Conservation (phyloP, 2,113 vertebrate genomes). For the Dromas ardeola region DNA sequence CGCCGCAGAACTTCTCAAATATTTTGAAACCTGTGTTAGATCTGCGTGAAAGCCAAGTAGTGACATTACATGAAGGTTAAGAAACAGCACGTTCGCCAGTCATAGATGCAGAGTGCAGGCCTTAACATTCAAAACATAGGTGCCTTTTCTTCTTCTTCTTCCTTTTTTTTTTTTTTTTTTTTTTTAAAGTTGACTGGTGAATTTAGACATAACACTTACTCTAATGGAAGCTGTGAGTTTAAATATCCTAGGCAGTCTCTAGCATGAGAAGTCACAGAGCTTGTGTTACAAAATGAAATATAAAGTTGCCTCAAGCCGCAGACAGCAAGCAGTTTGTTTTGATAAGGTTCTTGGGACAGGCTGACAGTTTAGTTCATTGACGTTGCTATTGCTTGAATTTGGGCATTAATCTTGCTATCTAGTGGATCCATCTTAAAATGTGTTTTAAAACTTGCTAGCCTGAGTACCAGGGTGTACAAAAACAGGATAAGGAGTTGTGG, state of each 20-base stretch:
- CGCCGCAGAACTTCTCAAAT: not conserved
- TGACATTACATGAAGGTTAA: not conserved
- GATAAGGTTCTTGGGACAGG: not conserved
- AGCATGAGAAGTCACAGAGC: not conserved
- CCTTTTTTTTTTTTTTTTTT: not conserved
- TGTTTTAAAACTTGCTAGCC: not conserved
- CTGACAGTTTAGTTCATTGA: not conserved
- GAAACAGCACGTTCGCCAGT: not conserved
- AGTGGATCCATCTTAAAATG: not conserved
- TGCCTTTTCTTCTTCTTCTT: not conserved
- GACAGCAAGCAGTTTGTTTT: slow-evolving; percentile 5
- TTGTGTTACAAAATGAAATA: not conserved
- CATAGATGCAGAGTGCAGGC: not conserved
- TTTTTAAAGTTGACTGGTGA: not conserved
- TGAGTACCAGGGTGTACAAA: not conserved
- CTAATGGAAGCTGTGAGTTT: not conserved
- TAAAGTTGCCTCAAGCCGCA: not conserved
- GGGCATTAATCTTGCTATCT: not conserved
- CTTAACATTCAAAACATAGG: not conserved
- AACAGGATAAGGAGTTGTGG: not conserved
- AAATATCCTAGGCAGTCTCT: not conserved
- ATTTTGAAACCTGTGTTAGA: not conserved
- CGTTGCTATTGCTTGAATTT: not conserved
- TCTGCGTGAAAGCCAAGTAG: not conserved
- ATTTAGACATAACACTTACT: not conserved